Base-by-base conservation (phyloP, 1,140 invertebrate species). In the Ylistrum balloti region DNA sequence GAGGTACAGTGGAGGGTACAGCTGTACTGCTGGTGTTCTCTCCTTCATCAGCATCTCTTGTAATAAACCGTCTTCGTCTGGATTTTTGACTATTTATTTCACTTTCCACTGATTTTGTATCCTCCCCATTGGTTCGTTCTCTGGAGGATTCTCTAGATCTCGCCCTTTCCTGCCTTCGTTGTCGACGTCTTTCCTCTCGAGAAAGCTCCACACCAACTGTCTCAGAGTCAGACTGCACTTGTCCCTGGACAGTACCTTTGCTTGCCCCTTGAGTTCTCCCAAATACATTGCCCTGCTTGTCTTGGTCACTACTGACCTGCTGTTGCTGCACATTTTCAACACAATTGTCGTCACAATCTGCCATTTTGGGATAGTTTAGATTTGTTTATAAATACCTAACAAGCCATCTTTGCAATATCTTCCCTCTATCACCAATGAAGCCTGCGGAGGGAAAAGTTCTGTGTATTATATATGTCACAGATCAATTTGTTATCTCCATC, bases 401-500 rank as follows among this genome's bases (percentile, higher is more conserved):
- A 28, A 74, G 5, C 28, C 56, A 74, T 74, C 56, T n/a, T 17
- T 74, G 56, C n/a, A 9, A 28, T n/a, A 1, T 28, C 56, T 7
- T 74, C 11, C 9, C 56, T 28, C 0, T 74, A 74, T 5, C 22
- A 74, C 56, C 56, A 28, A 74, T n/a, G 56, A 48, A 48, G 15
- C 45, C 11, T 2, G 3, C 17, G 3, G 56, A 9, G 28, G 56
- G 22, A 17, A 28, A 74, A 28, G 17, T 7, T n/a, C 28, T n/a
- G 1, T 11, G n/a, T 22, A 28, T 22, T 74, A 74, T 74, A 74
- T n/a, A 74, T 28, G n/a, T 74, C 20, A 45, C 17, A 5, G 56
- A n/a, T 74, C n/a, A 74, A 74, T 74, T n/a, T 28, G 17, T 74
- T 74, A 74, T 74, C 56, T 74, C 56, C 56, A 74, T n/a, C 56